phyloP scores from a whole-genome alignment of 2,113 vertebrate genomes.

The Corvus moneduloides region DNA sequence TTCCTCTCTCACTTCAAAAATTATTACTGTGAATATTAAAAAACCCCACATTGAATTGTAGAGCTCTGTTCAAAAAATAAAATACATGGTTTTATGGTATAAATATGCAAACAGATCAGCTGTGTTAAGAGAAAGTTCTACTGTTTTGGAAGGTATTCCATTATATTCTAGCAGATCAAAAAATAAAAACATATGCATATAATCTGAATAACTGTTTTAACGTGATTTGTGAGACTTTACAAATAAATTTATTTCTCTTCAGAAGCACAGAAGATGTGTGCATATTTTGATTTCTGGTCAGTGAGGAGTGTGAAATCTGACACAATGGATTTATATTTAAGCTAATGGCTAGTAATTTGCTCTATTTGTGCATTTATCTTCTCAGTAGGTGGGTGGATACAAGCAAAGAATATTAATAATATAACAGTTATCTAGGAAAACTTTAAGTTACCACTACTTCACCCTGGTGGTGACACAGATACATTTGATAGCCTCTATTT shows the following conservation, averaged over 20 bases:
- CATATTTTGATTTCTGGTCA: neutral
- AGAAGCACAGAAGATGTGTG: neutral
- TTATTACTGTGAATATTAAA: neutral
- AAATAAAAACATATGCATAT: neutral
- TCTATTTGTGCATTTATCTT: neutral
- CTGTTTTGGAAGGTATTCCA: neutral
- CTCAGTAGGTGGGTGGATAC: neutral
- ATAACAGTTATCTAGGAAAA: neutral
- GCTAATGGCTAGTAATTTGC: neutral
- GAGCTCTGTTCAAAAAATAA: neutral
- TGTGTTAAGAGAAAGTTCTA: rapidly evolving
- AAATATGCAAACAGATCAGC: neutral
- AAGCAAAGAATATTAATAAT: neutral
- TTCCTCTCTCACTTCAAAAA: neutral
- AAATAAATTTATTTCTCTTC: neutral
- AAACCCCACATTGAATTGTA: neutral
- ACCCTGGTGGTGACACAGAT: neutral
- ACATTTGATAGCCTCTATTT: neutral
- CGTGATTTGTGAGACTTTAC: neutral
- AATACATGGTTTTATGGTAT: neutral
- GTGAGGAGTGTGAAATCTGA: neutral
- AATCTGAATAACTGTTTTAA: neutral
- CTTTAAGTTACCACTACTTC: neutral
- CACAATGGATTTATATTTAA: conserved; percentile 36
- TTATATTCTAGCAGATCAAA: neutral